Conservation (phyloP, 2,797 vertebrate genomes). For the Kryptolebias ocellatus region DNA sequence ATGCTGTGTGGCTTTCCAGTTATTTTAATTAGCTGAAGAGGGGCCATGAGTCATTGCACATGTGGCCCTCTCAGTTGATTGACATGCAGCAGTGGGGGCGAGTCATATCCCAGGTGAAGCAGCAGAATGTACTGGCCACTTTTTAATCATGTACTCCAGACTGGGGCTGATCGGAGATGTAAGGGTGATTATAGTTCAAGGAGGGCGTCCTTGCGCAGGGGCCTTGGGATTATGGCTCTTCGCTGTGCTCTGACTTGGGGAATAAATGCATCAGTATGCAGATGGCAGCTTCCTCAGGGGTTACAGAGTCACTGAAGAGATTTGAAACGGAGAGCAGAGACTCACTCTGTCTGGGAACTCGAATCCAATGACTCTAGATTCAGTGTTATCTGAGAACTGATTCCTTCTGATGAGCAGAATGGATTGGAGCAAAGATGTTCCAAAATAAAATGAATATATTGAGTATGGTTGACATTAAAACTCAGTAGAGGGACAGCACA, state of each 20-base stretch:
- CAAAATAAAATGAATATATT: too few species aligned
- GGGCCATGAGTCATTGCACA: conserved; percentile 43
- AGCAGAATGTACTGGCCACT: conserved; percentile 62
- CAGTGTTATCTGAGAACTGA: conserved; percentile 62
- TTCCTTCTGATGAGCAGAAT: conserved; percentile 59
- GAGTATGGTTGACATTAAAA: too few species aligned
- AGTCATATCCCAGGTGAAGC: conserved; percentile 61
- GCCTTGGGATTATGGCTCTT: conserved; percentile 42
- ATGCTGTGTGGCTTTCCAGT: conserved; percentile 36
- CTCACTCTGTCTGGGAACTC: conserved; percentile 36
- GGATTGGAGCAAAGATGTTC: conserved; percentile 51
- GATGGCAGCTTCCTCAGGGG: conserved; percentile 53
- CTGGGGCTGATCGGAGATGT: conserved; percentile 77
- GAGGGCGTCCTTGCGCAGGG: conserved; percentile 73
- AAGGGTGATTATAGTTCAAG: conserved; percentile 79
- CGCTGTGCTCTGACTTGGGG: conserved; percentile 42
- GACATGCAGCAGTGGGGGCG: conserved; percentile 61
- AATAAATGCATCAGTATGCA: conserved; percentile 76
- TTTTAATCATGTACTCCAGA: conserved; percentile 77
- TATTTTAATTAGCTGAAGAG: conserved; percentile 61
- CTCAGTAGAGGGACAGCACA: conserved; percentile 29
- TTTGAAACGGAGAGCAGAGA: conserved; percentile 48
- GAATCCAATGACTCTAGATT: conserved; percentile 48
- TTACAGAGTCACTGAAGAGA: conserved; percentile 62
- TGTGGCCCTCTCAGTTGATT: conserved; percentile 65